Percentiles rank a stretch among this genome's conserved stretches.
phyloP scores from a whole-genome alignment of 1,140 invertebrate species.

The Drosophila ananassae region DNA sequence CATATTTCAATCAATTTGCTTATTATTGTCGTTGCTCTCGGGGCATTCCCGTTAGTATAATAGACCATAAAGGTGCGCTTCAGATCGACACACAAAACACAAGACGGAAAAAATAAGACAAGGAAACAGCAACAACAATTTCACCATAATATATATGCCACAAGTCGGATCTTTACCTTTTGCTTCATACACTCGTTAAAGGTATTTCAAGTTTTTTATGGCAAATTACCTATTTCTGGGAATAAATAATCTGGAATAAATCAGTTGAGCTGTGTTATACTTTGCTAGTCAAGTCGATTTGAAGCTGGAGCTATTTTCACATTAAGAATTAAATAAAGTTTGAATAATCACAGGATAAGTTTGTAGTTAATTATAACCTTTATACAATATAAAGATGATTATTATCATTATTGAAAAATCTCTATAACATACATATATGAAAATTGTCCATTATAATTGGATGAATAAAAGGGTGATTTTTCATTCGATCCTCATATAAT shows the following conservation, averaged over 20 bases:
- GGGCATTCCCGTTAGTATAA: constrained; percentile 81
- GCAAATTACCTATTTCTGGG: neutral
- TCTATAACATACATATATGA: no score
- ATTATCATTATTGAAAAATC: no score
- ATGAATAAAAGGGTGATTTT: neutral
- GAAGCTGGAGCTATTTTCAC: no score
- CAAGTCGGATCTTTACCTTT: constrained; percentile 10
- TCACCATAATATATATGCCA: constrained; percentile 38
- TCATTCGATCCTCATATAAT: neutral
- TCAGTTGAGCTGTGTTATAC: neutral
- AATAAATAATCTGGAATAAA: neutral
- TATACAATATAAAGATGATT: no score
- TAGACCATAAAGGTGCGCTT: constrained; percentile 80
- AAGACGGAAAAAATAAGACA: constrained; percentile 33
- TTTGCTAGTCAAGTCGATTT: no score
- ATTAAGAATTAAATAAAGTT: no score
- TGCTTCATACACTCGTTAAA: constrained; percentile 22
- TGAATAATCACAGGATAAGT: no score
- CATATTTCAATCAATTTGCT: constrained; percentile 83
- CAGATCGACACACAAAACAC: constrained; percentile 48
- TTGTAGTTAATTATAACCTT: no score
- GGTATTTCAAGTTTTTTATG: constrained; percentile 13
- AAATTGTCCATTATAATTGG: no score
- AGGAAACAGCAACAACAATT: constrained; percentile 31
- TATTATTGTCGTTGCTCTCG: constrained; percentile 78